These are phyloP conservation scores for Leptoteleia sp. DNA, from an alignment of 1,140 invertebrate species.

Conservation along the genomic window DNA sequence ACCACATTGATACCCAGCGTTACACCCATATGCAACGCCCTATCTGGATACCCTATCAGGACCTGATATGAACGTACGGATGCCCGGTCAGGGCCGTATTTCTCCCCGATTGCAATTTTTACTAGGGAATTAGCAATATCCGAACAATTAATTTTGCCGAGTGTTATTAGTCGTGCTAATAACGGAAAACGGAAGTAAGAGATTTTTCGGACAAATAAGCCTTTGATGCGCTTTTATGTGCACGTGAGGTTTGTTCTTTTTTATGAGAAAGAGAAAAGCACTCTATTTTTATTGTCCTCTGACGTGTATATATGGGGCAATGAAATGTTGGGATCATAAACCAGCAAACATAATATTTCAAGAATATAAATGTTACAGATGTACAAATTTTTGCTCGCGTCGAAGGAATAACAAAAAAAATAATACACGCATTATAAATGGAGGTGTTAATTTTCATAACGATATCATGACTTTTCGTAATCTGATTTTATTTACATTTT, in stretches of 20 bases:
- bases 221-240: constrained; percentile 41
- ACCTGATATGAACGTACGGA: no score
- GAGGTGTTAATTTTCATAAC: no score
- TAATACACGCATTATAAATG: constrained; percentile 8
- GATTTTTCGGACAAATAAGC: constrained; percentile 35
- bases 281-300: constrained; percentile 48
- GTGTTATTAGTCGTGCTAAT: constrained; percentile 7
- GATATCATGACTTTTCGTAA: no score
- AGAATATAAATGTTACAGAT: constrained; percentile 42
- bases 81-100: no score
- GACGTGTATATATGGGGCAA: constrained; percentile 44
- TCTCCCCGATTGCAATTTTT: no score
- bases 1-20: no score
- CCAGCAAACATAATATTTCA: constrained; percentile 33
- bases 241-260: constrained; percentile 34
- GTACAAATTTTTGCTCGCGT: constrained; percentile 31
- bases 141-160: constrained; percentile 6
- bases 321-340: constrained; percentile 46
- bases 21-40: no score
- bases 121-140: neutral
- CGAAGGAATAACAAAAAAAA: constrained; percentile 6
- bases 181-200: constrained; percentile 11
- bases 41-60: no score
- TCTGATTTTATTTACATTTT: no score
- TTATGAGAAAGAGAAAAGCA: constrained; percentile 51